Evolutionary conservation across 2,113 vertebrate species (phyloP).

Genomic region (Pygoscelis antarcticus): DNA sequence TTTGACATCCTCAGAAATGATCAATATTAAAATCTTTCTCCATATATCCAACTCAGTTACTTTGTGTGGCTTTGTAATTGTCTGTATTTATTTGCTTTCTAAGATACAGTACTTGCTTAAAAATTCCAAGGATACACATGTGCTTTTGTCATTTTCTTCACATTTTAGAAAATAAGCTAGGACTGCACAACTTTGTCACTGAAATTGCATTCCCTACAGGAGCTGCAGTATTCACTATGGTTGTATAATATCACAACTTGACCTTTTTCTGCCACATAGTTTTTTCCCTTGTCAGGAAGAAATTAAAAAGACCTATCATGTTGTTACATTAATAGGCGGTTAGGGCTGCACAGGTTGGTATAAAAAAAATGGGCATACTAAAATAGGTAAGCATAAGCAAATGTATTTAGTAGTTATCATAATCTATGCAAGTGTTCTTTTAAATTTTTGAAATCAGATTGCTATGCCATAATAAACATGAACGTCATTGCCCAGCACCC

Average conservation of each 20-base stretch:
- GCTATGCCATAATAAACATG: not conserved
- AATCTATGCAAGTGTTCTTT: not conserved
- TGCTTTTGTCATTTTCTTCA: not conserved
- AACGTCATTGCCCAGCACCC: not conserved
- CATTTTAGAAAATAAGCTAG: not conserved
- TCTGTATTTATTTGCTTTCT: not conserved
- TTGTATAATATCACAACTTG: slow-evolving; percentile 17
- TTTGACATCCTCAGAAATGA: not conserved
- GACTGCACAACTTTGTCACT: not conserved
- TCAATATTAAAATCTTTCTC: not conserved
- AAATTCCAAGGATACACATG: not conserved
- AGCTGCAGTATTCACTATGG: not conserved
- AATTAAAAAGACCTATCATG: not conserved
- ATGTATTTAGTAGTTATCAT: not conserved
- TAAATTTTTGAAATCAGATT: not conserved
- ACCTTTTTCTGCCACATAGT: not conserved
- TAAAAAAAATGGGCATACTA: not conserved
- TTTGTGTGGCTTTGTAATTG: not conserved
- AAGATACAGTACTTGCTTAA: not conserved
- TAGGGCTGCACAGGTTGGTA: not conserved
- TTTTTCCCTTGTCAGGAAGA: not conserved
- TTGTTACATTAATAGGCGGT: not conserved
- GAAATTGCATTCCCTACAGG: not conserved
- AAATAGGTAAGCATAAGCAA: not conserved
- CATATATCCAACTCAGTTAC: not conserved